These are phyloP conservation scores for Papilio gigon DNA, from an alignment of 2,888 invertebrate genomes.

Conservation along the genomic window DNA sequence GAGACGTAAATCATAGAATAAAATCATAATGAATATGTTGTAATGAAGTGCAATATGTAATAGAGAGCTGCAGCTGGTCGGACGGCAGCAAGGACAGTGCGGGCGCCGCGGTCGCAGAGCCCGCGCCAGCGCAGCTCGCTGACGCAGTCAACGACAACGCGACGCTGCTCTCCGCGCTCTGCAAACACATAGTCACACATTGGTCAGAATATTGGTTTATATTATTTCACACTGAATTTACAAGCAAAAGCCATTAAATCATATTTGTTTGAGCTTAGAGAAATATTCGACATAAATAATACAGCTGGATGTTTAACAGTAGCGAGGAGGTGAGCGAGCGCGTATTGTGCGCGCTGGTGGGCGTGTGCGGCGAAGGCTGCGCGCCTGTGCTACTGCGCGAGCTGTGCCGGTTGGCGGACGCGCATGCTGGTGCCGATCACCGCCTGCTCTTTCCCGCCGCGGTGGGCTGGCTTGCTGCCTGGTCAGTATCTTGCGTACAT, in stretches of 20 bases:
- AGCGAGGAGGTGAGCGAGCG: constrained; percentile 69
- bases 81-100: constrained; percentile 69
- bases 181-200: constrained; percentile 74
- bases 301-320: constrained; percentile 46
- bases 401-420: constrained; percentile 88
- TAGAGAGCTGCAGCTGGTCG: constrained; percentile 74
- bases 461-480: constrained; percentile 89
- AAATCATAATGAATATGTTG: not conserved
- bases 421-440: constrained; percentile 91
- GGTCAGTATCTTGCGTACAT: no score
- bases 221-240: no score
- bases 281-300: not conserved
- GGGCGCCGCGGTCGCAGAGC: constrained; percentile 46
- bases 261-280: no score
- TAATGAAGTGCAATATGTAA: not conserved
- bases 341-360: constrained; percentile 70
- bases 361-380: constrained; percentile 71
- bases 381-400: constrained; percentile 72
- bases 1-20: not conserved
- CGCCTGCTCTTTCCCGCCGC: constrained; percentile 90
- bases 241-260: no score
- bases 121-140: constrained; percentile 49
- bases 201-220: constrained; percentile 50
- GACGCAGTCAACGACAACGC: constrained; percentile 71
- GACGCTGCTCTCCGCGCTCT: constrained; percentile 66